Percentiles rank a stretch among this genome's conserved stretches.
These are phyloP conservation scores for Ormyrus labotus DNA, from an alignment of 2,888 invertebrate species.

Conservation along the genomic window DNA sequence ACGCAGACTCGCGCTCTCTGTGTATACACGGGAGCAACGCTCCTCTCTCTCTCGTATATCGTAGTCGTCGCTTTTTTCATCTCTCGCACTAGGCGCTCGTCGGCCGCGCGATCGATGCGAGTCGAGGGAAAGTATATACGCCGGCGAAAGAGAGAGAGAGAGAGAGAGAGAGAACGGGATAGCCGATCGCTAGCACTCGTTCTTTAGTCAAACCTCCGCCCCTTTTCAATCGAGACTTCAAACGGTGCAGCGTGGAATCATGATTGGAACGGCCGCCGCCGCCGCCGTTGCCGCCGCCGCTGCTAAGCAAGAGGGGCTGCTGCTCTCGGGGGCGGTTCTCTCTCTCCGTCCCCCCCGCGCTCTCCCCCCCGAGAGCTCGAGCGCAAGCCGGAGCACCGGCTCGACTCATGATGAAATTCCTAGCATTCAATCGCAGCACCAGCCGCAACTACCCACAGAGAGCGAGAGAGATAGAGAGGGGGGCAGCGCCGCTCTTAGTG, in stretches of 20 bases:
- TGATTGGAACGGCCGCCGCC: conserved; percentile 74
- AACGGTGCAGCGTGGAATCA: conserved; percentile 75
- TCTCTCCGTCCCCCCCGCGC: conserved; percentile 62
- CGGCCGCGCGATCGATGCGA: conserved; percentile 42
- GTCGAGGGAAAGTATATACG: conserved; percentile 26
- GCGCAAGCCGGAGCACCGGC: conserved; percentile 52
- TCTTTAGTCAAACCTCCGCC: conserved; percentile 76
- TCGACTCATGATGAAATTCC: conserved; percentile 76
- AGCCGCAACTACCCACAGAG: conserved; percentile 68
- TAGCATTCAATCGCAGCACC: conserved; percentile 75
- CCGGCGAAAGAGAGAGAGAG: conserved; percentile 42
- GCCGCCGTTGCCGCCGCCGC: conserved; percentile 47
- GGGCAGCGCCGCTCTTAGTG: not conserved
- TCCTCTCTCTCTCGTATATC: not conserved
- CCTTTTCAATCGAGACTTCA: conserved; percentile 76
- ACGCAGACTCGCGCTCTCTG: too few relatives aligned
- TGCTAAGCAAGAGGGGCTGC: conserved; percentile 72
- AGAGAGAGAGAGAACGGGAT: conserved; percentile 60
- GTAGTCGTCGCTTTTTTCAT: conserved; percentile 32
- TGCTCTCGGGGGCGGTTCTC: conserved; percentile 67
- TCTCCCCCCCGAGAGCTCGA: conserved; percentile 53
- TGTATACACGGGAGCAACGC: not conserved
- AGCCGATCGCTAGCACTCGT: conserved; percentile 73
- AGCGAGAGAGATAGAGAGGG: not conserved
- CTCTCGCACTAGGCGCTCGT: not conserved